phyloP scores from a whole-genome alignment of 2,113 vertebrate species.

The Gasterosteus aculeatus region DNA sequence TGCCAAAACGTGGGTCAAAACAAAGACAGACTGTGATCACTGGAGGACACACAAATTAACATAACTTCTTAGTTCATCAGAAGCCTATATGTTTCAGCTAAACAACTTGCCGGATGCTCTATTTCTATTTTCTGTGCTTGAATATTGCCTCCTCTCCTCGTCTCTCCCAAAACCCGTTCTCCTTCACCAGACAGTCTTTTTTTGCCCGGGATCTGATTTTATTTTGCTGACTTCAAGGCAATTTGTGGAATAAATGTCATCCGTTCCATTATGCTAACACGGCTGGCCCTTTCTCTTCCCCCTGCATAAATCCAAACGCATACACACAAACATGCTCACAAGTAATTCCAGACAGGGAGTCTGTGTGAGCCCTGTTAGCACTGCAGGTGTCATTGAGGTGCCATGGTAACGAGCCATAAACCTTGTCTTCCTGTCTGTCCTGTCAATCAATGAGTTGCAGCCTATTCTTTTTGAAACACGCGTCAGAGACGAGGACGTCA shows the following conservation, averaged over 20 bases:
- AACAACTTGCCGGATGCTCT: not conserved
- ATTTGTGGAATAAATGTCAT: slow-evolving; percentile 63
- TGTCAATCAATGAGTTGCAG: not conserved
- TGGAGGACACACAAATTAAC: not conserved
- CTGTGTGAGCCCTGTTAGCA: slow-evolving; percentile 43
- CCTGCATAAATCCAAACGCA: not conserved
- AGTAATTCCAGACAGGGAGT: slow-evolving; percentile 2
- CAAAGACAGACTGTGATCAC: slow-evolving; percentile 1
- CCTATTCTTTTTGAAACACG: not conserved
- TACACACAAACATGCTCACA: not conserved
- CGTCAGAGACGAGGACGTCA: not conserved
- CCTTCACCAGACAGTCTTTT: slow-evolving; percentile 16
- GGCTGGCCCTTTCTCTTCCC: slow-evolving; percentile 29
- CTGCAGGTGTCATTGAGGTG: slow-evolving; percentile 42
- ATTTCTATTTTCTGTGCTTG: not conserved
- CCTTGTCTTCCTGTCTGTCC: not conserved
- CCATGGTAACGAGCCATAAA: slow-evolving; percentile 51
- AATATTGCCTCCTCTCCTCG: not conserved
- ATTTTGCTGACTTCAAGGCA: slow-evolving; percentile 56
- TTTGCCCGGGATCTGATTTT: slow-evolving; percentile 29
- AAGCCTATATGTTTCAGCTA: not conserved
- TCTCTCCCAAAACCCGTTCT: slow-evolving; percentile 6
- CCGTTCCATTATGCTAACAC: slow-evolving; percentile 56
- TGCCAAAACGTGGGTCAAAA: not conserved
- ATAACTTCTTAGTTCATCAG: not conserved